Base-by-base conservation (phyloP, 2,888 invertebrate species). In the Argynnis bischoffii region DNA sequence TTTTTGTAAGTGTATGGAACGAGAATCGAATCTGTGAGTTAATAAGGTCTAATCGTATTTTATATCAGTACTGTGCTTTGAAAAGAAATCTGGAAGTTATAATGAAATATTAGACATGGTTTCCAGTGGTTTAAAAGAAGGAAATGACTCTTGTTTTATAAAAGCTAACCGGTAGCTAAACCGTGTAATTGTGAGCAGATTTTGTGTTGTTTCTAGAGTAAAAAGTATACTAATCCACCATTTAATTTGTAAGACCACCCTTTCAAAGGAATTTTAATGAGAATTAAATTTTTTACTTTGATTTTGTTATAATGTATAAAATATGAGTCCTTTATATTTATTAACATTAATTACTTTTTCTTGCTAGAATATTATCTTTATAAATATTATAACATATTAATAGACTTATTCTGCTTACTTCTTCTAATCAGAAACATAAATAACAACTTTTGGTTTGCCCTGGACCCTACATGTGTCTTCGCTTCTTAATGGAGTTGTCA, bases 401-500 rank as follows among this genome's bases (percentile, higher is more conserved):
- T 50, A 51, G 41, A 60, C 18, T 35, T 8, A 1, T 8, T 35
- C 35, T 31, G 13, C 50, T 61, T 61, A 35, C 15, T 50, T 61
- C 48, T 16, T 60, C 55, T 66, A 60, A 66, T 60, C 35, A 48
- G 6, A 60, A 55, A 26, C 48, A 60, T 69, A 69, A 70, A 69
- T 67, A 70, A 71, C 67, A 56, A 47, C 55, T 66, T 63, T 64
- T 35, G 59, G 57, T 65, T 55, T 47, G 35, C 50, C 66, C 65
- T 72, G 16, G 56, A 63, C 69, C 80, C 79, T 81, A 84, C 83
- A 84, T 81, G 80, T 84, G 84, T 83, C 85, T 81, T 79, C 74
- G 77, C 75, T 75, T 78, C 81, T 77, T 92, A 92, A 92, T 92
- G 92, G 92, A 92, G 83, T 88, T 92, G 90, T 91, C 90, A 87